phyloP scores from a whole-genome alignment of 1,140 invertebrate species.

The Eubasilissa regina region DNA sequence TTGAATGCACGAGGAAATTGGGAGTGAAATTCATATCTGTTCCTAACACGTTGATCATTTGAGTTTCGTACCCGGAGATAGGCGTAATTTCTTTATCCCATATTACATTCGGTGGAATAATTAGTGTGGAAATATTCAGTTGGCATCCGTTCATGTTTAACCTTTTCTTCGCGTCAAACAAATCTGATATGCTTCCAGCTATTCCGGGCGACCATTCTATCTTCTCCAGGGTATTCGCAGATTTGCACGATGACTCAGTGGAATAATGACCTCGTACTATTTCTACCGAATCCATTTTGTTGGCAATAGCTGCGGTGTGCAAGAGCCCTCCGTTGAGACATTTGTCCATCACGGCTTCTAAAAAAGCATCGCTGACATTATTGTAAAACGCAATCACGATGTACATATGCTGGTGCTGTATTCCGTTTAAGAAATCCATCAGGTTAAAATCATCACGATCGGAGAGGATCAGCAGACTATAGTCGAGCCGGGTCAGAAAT shows the following conservation, averaged over 20 bases:
- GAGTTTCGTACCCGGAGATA: slow-evolving; percentile 33
- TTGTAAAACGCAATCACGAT: slow-evolving; percentile 39
- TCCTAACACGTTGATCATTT: slow-evolving; percentile 13
- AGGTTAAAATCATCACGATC: slow-evolving; percentile 17
- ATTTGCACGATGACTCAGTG: background rate
- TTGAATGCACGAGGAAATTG: slow-evolving; percentile 10
- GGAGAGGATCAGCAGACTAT: slow-evolving; percentile 29
- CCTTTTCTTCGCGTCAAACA: slow-evolving; percentile 9
- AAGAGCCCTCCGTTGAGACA: slow-evolving; percentile 1
- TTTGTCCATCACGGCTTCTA: slow-evolving; percentile 13
- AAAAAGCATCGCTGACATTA: background rate
- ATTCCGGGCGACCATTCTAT: background rate
- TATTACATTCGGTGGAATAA: slow-evolving; percentile 45
- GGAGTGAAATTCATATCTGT: slow-evolving; percentile 44
- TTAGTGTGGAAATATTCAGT: slow-evolving; percentile 46
- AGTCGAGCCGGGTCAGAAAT: slow-evolving; percentile 9
- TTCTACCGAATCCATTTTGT: background rate
- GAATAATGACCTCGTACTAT: slow-evolving; percentile 2
- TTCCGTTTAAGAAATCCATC: slow-evolving; percentile 8
- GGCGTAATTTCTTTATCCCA: background rate
- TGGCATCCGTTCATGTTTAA: slow-evolving; percentile 32
- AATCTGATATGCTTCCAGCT: background rate
- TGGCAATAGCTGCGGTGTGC: slow-evolving; percentile 19
- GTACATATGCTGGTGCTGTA: slow-evolving; percentile 15
- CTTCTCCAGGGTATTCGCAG: slow-evolving; percentile 3